A percentile compares a stretch with the other conserved stretches of the same genome.
These are phyloP conservation scores for Holacanthella duospinosa DNA, from an alignment of 2,888 invertebrate species.

Conservation along the genomic window DNA sequence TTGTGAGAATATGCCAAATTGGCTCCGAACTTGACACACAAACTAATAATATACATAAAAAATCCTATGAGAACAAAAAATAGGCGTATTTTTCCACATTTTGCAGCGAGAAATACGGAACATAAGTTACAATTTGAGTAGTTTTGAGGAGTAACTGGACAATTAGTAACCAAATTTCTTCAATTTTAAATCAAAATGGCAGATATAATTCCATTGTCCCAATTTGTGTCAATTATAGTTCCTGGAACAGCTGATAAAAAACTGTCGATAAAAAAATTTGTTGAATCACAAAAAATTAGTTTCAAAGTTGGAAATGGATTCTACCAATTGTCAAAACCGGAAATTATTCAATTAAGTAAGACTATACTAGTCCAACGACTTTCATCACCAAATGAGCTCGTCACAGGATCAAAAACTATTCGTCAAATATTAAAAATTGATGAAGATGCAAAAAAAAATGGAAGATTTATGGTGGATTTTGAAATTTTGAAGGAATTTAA, in stretches of 20 bases:
- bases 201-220: slow-evolving; percentile 6
- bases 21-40: no score
- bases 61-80: no score
- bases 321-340: slow-evolving; percentile 16
- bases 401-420: slow-evolving; percentile 4
- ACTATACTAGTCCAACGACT: slow-evolving; percentile 15
- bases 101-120: background rate
- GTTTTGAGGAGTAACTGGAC: background rate
- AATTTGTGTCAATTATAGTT: slow-evolving; percentile 6
- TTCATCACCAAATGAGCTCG: slow-evolving; percentile 5
- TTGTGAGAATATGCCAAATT: no score
- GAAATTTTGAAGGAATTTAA: slow-evolving; percentile 16
- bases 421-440: slow-evolving; percentile 5
- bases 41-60: no score
- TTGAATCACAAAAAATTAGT: slow-evolving; percentile 10
- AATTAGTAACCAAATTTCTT: background rate
- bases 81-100: background rate
- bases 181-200: no score
- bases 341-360: slow-evolving; percentile 14
- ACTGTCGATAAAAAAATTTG: slow-evolving; percentile 15
- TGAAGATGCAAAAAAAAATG: background rate
- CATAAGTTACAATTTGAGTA: background rate
- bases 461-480: slow-evolving; percentile 12
- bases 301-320: slow-evolving; percentile 11
- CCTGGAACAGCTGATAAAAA: slow-evolving; percentile 3